Evolutionary conservation across 2,797 vertebrate species (phyloP).

Genomic region (Poliocrania exsul): DNA sequence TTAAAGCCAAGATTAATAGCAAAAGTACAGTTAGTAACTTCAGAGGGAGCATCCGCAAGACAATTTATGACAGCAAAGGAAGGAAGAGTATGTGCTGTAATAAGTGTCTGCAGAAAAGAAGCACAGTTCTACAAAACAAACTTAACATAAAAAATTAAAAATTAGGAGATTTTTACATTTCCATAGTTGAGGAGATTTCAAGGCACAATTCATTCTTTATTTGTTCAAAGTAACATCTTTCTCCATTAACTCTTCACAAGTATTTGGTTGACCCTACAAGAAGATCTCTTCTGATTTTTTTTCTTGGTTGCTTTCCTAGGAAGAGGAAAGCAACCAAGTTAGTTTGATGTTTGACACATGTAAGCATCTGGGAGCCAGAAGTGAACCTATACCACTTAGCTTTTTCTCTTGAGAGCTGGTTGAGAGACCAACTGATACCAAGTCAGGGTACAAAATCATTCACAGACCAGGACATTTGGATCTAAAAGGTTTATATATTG

Average conservation of each 20-base stretch:
- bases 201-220: background rate
- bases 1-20: background rate
- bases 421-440: background rate
- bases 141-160: background rate
- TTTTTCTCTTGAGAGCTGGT: background rate
- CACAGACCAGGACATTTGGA: background rate
- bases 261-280: background rate
- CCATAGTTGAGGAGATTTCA: constrained; percentile 3
- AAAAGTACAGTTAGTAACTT: background rate
- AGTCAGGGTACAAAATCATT: background rate
- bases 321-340: background rate
- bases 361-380: background rate
- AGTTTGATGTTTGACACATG: background rate
- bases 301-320: background rate
- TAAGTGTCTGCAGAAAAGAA: background rate
- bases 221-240: background rate
- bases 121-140: background rate
- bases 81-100: background rate
- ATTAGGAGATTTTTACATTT: background rate
- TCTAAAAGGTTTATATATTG: background rate
- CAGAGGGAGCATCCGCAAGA: background rate
- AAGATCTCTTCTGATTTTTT: background rate
- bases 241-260: constrained; percentile 19
- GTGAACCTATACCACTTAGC: background rate
- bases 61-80: background rate